Evolutionary conservation across 2,888 invertebrate genomes (phyloP).

Genomic region (Drosophila subsilvestris): DNA sequence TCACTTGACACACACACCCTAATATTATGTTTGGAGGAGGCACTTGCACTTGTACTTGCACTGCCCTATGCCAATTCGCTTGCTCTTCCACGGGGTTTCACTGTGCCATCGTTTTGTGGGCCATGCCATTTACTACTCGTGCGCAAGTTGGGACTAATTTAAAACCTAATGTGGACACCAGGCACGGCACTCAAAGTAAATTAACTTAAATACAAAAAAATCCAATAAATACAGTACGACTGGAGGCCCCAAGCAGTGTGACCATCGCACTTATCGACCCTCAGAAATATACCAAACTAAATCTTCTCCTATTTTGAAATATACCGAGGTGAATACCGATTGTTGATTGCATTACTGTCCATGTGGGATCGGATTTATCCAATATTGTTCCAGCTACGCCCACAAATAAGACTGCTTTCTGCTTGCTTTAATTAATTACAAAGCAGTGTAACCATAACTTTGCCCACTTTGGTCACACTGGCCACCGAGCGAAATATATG

Average conservation of each 20-base stretch:
- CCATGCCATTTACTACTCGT: background rate
- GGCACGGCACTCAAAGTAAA: conserved; percentile 13
- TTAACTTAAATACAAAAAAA: conserved; percentile 25
- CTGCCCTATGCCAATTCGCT: background rate
- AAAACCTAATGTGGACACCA: background rate
- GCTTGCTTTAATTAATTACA: too few species aligned
- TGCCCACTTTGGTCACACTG: too few species aligned
- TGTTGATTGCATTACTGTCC: too few species aligned
- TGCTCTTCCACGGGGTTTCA: background rate
- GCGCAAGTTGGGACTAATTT: background rate
- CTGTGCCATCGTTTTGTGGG: conserved; percentile 15
- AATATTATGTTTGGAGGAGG: conserved; percentile 6
- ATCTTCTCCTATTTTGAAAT: background rate
- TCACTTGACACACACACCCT: conserved; percentile 21
- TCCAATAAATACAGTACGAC: conserved; percentile 26
- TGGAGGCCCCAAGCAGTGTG: background rate
- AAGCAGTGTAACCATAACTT: too few species aligned
- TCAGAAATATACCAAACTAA: too few species aligned
- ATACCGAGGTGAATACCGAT: background rate
- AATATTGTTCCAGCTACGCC: too few species aligned
- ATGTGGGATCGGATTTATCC: too few species aligned
- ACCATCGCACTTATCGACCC: background rate
- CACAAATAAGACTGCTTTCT: too few species aligned
- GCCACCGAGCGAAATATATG: too few species aligned
- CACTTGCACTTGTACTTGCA: conserved; percentile 9